Evolutionary conservation across 2,797 vertebrate species (phyloP).

Genomic region (Ceyx erithaca): DNA sequence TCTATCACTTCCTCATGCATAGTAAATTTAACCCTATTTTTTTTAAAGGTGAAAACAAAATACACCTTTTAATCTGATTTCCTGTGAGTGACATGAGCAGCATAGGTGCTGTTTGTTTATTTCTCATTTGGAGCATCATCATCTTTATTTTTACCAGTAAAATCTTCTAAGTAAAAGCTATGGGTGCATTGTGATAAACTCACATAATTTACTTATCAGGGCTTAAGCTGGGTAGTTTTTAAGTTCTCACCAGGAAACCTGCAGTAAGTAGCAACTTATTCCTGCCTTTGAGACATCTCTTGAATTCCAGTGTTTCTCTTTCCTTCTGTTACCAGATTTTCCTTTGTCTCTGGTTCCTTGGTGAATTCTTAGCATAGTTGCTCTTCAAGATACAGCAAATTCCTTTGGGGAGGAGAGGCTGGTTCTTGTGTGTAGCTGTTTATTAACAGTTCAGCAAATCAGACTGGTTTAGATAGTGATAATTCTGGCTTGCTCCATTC

Average conservation of each 20-base stretch:
- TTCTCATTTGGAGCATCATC: not conserved
- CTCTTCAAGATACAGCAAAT: not conserved
- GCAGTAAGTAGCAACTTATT: not conserved
- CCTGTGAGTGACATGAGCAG: not conserved
- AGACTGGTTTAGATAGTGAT: not conserved
- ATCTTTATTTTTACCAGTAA: not conserved
- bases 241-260: not conserved
- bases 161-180: not conserved
- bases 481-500: not conserved
- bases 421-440: not conserved
- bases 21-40: not conserved
- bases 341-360: not conserved
- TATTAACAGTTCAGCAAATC: not conserved
- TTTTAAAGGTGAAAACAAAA: not conserved
- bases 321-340: not conserved
- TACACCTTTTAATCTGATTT: not conserved
- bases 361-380: constrained; percentile 40
- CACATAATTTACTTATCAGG: not conserved
- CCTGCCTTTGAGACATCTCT: not conserved
- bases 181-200: not conserved
- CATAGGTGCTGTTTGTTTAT: not conserved
- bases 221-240: not conserved
- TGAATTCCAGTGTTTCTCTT: not conserved
- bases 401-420: not conserved
- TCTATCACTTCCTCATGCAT: not conserved